Conservation (phyloP, 1,140 invertebrate species). For the Hycleus phaleratus region DNA sequence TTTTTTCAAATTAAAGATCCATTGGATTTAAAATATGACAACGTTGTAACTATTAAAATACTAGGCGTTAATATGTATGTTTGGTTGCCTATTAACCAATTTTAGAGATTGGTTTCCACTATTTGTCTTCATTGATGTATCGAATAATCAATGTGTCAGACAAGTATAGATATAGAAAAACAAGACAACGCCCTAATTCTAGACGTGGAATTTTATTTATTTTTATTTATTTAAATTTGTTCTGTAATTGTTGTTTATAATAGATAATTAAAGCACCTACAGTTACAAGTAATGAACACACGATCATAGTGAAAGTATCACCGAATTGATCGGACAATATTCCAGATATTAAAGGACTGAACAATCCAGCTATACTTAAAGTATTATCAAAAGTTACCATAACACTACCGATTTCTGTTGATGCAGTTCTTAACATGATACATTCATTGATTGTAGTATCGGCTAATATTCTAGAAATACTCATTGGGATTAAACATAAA, state of each 20-base stretch:
- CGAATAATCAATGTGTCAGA: no score
- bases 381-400: slow-evolving; percentile 19
- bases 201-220: neutral
- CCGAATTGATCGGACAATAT: slow-evolving; percentile 16
- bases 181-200: no score
- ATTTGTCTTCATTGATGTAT: no score
- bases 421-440: slow-evolving; percentile 2
- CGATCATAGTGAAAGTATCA: neutral
- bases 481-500: slow-evolving; percentile 7
- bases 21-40: no score
- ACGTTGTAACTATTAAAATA: no score
- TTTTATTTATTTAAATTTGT: slow-evolving; percentile 4
- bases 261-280: slow-evolving; percentile 6
- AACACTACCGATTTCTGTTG: slow-evolving; percentile 19
- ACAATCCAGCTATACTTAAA: slow-evolving; percentile 6
- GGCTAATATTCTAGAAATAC: slow-evolving; percentile 10
- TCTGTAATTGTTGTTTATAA: slow-evolving; percentile 10
- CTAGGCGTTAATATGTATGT: no score
- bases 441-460: slow-evolving; percentile 14
- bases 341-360: slow-evolving; percentile 16
- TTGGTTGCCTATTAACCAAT: no score
- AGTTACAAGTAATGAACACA: slow-evolving; percentile 9
- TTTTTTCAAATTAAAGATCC: no score
- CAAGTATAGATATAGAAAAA: no score
- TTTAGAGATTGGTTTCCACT: no score